Base-by-base conservation (phyloP, 2,888 invertebrate genomes). In the Drosophila histrio region DNA sequence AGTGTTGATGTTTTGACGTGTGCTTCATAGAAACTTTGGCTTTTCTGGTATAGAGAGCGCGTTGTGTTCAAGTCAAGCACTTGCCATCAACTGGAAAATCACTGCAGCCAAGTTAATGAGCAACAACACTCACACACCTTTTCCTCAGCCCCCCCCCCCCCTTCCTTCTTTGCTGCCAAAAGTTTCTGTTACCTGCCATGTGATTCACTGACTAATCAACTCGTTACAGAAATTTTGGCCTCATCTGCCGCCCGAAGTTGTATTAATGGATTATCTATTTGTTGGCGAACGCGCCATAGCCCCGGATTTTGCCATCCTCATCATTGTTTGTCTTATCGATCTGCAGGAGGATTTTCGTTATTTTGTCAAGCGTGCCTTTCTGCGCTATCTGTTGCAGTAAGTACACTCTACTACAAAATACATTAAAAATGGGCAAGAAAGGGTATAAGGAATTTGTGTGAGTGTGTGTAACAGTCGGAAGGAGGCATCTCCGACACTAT, bases 331-430 rank as follows among this genome's bases (percentile, higher is more conserved):
- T 71, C 87, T 92, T 43, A 87, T 92, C 65, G 92, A 92, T 85
- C 87, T 92, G 50, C 92, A 92, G 79, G 91, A 92, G 77, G 92
- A 92, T 77, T 92, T 90, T 87, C 90, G 92, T 47, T 91, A 89
- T 73, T 72, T 89, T 70, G 88, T 92, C 49, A 92, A 92, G 82
- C 90, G 91, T 61, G 77, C 89, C 38, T 91, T 92, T 58, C 54
- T 92, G n/a, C 90, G 91, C 50, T 92, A 92, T 85, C 81, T 92
- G 43, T 80, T 92, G 24, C 84, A 87, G 91, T 92, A 79, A 83
- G 83, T 54, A 22, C 19, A n/a, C 1, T 32, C 13, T n/a, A 5
- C 32, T n/a, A 3, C 13, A n/a, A n/a, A n/a, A n/a, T n/a, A n/a
- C n/a, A n/a, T n/a, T n/a, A n/a, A n/a, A n/a, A n/a, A n/a, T n/a